These are phyloP conservation scores for Felis catus DNA, from an alignment of 2,113 vertebrate species.

Conservation along the genomic window F.catus_Fca126_mat1.0 CM031415.1:1005001-1005500, in stretches of 20 bases:
- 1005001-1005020: not conserved
- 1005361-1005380: not conserved
- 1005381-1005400: not conserved
- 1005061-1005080: not conserved
- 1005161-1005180: not conserved
- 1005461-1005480: not conserved
- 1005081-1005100: not conserved
- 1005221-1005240: not conserved
- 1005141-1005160: not conserved
- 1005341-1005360: accelerated
- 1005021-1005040: not conserved
- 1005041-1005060: not conserved
- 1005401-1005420: accelerated
- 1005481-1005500: not conserved
- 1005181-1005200: not conserved
- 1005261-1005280: not conserved
- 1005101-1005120: not conserved
- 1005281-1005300: not conserved
- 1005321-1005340: not conserved
- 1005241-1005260: not conserved
- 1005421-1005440: not conserved
- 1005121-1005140: not conserved
- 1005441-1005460: accelerated
- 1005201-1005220: not conserved
- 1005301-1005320: not conserved